Evolutionary conservation across 2,888 invertebrate genomes (phyloP).

Genomic region (Hedychridium roseum): DNA sequence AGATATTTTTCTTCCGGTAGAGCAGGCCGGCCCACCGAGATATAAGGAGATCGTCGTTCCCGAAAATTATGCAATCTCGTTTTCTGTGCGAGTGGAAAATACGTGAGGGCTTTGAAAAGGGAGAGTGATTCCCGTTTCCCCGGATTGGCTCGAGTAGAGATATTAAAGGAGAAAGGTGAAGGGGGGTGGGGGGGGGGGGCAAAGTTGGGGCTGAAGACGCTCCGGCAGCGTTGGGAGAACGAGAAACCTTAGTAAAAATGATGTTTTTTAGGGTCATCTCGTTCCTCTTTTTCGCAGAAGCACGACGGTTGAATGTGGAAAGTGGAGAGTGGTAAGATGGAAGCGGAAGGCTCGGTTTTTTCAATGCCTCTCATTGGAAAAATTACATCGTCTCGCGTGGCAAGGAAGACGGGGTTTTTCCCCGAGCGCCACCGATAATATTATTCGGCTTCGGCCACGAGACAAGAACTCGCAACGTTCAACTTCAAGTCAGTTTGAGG

Average conservation of each 20-base stretch:
- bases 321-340: slow-evolving; percentile 12
- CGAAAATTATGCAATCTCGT: slow-evolving; percentile 39
- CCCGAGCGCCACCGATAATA: no score
- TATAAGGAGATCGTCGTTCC: no score
- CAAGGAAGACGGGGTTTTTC: no score
- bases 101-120: slow-evolving; percentile 19
- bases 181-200: slow-evolving; percentile 1
- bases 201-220: background rate
- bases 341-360: slow-evolving; percentile 27
- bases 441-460: no score
- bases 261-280: slow-evolving; percentile 27
- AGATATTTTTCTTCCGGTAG: no score
- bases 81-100: slow-evolving; percentile 31
- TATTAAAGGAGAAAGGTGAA: slow-evolving; percentile 8
- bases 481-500: no score
- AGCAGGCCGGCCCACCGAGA: no score
- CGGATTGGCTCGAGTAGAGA: slow-evolving; percentile 24
- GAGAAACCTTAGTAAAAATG: slow-evolving; percentile 22
- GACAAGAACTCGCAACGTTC: no score
- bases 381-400: slow-evolving; percentile 11
- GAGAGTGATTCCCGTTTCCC: slow-evolving; percentile 32
- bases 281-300: slow-evolving; percentile 19
- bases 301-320: slow-evolving; percentile 1
- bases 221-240: background rate
- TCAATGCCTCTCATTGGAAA: slow-evolving; percentile 2